These are phyloP conservation scores for Sycobia sp. DNA, from an alignment of 1,140 invertebrate genomes.

Conservation along the genomic window DNA sequence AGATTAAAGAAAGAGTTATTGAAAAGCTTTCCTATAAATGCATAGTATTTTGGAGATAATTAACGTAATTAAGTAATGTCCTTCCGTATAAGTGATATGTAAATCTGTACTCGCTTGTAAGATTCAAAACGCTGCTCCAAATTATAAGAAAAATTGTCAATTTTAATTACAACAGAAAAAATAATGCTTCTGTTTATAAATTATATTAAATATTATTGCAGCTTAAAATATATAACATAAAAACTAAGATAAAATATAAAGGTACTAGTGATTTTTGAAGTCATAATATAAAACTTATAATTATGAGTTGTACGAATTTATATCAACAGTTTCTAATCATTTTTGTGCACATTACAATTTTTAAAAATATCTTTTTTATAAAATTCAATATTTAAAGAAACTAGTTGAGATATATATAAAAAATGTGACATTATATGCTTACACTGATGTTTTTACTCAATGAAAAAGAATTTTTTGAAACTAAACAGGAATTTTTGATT, in stretches of 20 bases:
- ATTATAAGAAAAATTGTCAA: background rate
- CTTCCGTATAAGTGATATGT: conserved; percentile 14
- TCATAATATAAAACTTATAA: too few relatives aligned
- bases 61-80: background rate
- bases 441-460: background rate
- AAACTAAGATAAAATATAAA: background rate
- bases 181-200: conserved; percentile 8
- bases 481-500: conserved; percentile 1
- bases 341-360: background rate
- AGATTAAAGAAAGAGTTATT: conserved; percentile 8
- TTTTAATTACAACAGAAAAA: background rate
- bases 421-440: background rate
- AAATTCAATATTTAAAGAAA: background rate
- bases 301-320: too few relatives aligned
- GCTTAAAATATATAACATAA: background rate
- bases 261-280: background rate
- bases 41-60: conserved; percentile 3
- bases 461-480: background rate
- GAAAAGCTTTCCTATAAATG: conserved; percentile 17
- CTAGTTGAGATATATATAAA: background rate
- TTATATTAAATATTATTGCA: background rate
- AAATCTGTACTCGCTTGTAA: conserved; percentile 7
- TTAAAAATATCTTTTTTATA: background rate
- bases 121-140: too few relatives aligned
- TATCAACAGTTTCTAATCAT: too few relatives aligned